Evolutionary conservation across 2,888 invertebrate species (phyloP).

Genomic region (Nasonia oneida): DNA sequence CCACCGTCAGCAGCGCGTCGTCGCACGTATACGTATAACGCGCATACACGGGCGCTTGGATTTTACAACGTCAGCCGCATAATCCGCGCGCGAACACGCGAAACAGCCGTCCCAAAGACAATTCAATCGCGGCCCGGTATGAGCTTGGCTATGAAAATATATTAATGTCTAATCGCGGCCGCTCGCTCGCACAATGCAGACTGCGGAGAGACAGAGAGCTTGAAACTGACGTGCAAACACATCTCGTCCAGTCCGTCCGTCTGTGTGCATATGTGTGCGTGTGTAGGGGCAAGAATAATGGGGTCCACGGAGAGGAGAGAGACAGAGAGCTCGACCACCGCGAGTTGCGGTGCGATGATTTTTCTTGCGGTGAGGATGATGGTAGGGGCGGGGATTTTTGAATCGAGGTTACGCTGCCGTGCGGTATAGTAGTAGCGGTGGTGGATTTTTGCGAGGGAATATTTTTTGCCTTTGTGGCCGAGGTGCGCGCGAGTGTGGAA

Average conservation of each 20-base stretch:
- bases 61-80: slow-evolving; percentile 2
- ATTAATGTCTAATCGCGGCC: slow-evolving; percentile 15
- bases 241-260: not conserved
- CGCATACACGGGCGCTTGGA: not conserved
- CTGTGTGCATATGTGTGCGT: not conserved
- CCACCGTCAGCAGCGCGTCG: not conserved
- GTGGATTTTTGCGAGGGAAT: not conserved
- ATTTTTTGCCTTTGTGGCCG: not conserved
- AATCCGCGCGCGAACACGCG: not conserved
- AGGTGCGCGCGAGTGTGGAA: not conserved
- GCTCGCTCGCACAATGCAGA: not conserved
- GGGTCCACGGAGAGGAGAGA: not conserved
- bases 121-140: slow-evolving; percentile 3
- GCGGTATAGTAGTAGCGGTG: not conserved
- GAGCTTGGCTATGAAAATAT: not conserved
- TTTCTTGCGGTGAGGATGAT: not conserved
- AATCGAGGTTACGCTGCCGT: not conserved
- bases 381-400: not conserved
- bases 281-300: slow-evolving; percentile 15
- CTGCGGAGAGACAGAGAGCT: not conserved
- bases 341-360: not conserved
- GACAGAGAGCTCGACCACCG: not conserved
- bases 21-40: not conserved
- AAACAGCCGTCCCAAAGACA: slow-evolving; percentile 23
- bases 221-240: slow-evolving; percentile 18